These are phyloP conservation scores for Dicyrtoma fusca DNA, from an alignment of 2,888 invertebrate species.

Conservation along the genomic window DNA sequence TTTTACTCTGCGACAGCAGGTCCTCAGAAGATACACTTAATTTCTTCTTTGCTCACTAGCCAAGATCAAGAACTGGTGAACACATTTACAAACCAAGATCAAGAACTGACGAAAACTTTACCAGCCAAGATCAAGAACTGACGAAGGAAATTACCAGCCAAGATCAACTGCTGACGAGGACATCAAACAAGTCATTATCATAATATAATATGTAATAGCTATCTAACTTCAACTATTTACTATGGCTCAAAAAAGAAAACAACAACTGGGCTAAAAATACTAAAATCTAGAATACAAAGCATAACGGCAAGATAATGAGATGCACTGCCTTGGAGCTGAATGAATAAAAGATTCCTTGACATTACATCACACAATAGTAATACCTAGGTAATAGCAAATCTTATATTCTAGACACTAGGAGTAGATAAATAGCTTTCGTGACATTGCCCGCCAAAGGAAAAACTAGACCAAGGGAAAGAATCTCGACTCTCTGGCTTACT, in stretches of 20 bases:
- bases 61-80: conserved; percentile 19
- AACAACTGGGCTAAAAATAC: background rate
- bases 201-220: background rate
- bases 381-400: background rate
- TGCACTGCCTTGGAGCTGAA: too few relatives aligned
- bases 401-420: background rate
- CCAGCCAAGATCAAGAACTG: conserved; percentile 18
- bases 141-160: too few relatives aligned
- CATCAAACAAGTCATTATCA: background rate
- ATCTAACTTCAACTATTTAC: background rate
- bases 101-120: too few relatives aligned
- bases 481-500: conserved; percentile 61
- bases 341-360: background rate
- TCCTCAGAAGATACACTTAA: conserved; percentile 5
- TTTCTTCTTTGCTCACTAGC: background rate
- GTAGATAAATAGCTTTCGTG: background rate
- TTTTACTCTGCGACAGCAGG: background rate
- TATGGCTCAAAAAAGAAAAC: background rate
- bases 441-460: conserved; percentile 15
- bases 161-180: background rate
- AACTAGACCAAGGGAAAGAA: conserved; percentile 39
- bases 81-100: background rate
- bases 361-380: conserved; percentile 1
- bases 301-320: background rate
- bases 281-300: background rate